A percentile compares a stretch with the other conserved stretches of the same genome.
Conservation (phyloP, 2,888 invertebrate species). For the Drosophila picticornis region DNA sequence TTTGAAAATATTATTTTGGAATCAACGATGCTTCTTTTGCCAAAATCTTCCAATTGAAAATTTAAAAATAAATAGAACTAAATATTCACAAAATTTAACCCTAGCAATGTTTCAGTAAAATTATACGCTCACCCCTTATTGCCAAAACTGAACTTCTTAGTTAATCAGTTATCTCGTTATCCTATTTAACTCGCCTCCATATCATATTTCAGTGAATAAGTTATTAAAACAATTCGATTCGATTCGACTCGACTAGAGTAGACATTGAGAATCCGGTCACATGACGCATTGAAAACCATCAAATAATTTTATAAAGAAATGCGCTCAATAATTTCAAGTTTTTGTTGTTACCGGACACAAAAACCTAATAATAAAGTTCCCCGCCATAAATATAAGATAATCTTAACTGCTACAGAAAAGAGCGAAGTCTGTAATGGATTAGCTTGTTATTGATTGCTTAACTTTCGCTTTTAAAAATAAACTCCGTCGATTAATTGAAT, state of each 20-base stretch:
- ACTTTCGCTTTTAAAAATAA: slow-evolving; percentile 32
- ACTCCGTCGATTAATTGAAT: slow-evolving; percentile 58
- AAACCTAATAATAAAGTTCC: slow-evolving; percentile 13
- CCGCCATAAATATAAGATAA: background rate
- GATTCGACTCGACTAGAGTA: slow-evolving; percentile 6
- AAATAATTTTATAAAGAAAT: slow-evolving; percentile 3
- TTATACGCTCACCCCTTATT: background rate
- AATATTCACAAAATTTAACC: background rate
- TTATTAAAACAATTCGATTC: slow-evolving; percentile 19
- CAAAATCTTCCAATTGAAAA: background rate
- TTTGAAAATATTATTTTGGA: background rate
- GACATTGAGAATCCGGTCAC: slow-evolving; percentile 32
- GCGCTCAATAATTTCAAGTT: slow-evolving; percentile 18
- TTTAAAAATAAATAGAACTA: slow-evolving; percentile 3
- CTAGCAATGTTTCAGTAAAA: background rate
- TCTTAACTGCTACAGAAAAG: background rate
- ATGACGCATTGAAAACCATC: slow-evolving; percentile 17
- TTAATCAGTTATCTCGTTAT: slow-evolving; percentile 7
- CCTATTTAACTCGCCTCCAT: background rate
- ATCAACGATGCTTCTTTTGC: background rate
- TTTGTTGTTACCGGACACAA: slow-evolving; percentile 20
- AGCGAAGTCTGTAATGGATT: slow-evolving; percentile 11
- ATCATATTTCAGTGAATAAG: slow-evolving; percentile 20
- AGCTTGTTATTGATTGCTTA: slow-evolving; percentile 26
- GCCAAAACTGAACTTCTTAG: background rate